Percentiles rank a stretch among this genome's conserved stretches.
Evolutionary conservation across 1,140 invertebrate species (phyloP).

Genomic region (Pemphigus obesinymphae): DNA sequence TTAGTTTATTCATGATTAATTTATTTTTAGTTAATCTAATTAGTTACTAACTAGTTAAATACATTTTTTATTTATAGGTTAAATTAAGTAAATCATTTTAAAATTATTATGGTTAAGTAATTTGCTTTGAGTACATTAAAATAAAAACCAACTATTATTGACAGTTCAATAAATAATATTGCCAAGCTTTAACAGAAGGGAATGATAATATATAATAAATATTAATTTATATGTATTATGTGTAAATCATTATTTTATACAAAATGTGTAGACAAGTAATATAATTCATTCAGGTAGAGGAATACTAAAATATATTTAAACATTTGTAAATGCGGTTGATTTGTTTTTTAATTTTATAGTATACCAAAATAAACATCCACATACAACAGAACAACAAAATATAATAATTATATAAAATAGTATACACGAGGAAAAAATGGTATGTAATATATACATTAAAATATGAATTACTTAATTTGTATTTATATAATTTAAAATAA

Average conservation of each 20-base stretch:
- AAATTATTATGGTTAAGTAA: background rate
- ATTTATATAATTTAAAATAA: slow-evolving; percentile 36
- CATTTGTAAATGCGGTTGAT: background rate
- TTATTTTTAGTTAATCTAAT: background rate
- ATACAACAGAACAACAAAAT: slow-evolving; percentile 40
- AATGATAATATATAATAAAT: no score
- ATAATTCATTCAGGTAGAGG: background rate
- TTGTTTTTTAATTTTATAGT: slow-evolving; percentile 30
- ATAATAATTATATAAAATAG: slow-evolving; percentile 40
- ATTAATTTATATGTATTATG: background rate
- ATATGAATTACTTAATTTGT: slow-evolving; percentile 22
- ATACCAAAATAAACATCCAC: slow-evolving; percentile 35
- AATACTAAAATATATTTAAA: slow-evolving; percentile 5
- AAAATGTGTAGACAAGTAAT: background rate
- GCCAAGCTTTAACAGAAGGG: background rate
- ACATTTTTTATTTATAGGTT: background rate
- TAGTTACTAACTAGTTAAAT: background rate
- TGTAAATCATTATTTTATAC: background rate
- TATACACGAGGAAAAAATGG: slow-evolving; percentile 30
- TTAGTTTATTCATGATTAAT: background rate
- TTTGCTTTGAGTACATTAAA: background rate
- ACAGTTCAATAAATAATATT: background rate
- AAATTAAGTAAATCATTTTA: background rate
- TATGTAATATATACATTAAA: slow-evolving; percentile 23
- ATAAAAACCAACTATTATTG: background rate